Conservation (phyloP, 2,113 vertebrate species). For the Oxyura jamaicensis region DNA sequence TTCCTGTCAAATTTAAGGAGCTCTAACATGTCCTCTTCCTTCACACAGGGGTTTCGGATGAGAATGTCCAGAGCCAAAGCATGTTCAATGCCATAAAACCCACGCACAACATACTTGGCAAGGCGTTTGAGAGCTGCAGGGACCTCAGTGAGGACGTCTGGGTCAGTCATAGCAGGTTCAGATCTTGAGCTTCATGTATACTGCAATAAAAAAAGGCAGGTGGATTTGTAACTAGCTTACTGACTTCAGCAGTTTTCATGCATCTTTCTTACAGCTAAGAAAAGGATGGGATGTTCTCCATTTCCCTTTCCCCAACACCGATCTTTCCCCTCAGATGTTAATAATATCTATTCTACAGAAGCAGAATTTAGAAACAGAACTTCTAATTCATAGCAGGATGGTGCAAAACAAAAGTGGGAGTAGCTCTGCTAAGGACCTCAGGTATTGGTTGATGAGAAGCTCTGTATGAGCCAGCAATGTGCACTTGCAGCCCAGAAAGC, state of each 20-base stretch:
- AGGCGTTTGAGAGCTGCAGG: slow-evolving; percentile 92
- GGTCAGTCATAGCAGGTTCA: slow-evolving; percentile 87
- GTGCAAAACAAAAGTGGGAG: background rate
- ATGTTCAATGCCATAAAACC: slow-evolving; percentile 96
- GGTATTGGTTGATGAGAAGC: too few species aligned
- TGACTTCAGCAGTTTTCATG: background rate
- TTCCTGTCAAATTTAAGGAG: slow-evolving; percentile 98
- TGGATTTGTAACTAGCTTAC: background rate
- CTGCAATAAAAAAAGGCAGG: slow-evolving; percentile 32
- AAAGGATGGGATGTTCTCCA: background rate
- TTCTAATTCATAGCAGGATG: background rate
- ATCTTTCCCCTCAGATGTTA: background rate
- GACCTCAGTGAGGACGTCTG: slow-evolving; percentile 92
- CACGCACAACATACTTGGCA: slow-evolving; percentile 95
- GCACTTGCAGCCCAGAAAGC: too few species aligned
- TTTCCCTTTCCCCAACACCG: background rate
- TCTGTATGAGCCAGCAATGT: too few species aligned
- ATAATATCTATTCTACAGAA: background rate
- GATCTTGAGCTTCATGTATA: slow-evolving; percentile 50
- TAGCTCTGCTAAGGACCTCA: too few species aligned
- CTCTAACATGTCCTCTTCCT: slow-evolving; percentile 98
- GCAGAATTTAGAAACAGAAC: background rate
- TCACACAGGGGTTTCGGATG: slow-evolving; percentile 95
- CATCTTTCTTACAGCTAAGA: background rate
- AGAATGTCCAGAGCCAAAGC: slow-evolving; percentile 95